Conservation (phyloP, 2,113 vertebrate genomes). For the Dasyornis broadbenti region DNA sequence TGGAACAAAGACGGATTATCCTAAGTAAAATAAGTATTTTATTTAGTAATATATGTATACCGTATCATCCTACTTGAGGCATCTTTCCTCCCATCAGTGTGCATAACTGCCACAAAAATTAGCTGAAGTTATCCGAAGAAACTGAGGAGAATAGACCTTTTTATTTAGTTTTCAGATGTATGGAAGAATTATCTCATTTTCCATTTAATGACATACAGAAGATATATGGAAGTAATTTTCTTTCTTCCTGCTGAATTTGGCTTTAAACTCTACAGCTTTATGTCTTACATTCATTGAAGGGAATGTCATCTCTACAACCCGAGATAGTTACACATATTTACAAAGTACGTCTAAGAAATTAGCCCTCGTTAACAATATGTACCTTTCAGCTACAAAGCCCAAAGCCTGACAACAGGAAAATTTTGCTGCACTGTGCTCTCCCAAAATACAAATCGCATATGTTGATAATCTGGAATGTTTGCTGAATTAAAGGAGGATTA, state of each 20-base stretch:
- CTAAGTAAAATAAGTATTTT: background rate
- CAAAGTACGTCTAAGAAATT: slow-evolving; percentile 28
- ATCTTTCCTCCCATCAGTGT: background rate
- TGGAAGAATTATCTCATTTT: slow-evolving; percentile 61
- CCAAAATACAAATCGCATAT: background rate
- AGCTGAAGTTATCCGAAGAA: slow-evolving; percentile 2
- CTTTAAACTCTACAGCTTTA: slow-evolving; percentile 35
- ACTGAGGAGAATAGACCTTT: slow-evolving; percentile 23
- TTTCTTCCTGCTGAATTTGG: slow-evolving; percentile 61
- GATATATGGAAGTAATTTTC: slow-evolving; percentile 63
- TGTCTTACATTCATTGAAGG: slow-evolving; percentile 3
- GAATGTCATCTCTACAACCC: slow-evolving; percentile 25
- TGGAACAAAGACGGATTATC: slow-evolving; percentile 7
- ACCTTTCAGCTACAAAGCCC: background rate
- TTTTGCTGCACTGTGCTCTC: background rate
- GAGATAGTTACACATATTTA: slow-evolving; percentile 21
- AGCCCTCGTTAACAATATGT: background rate
- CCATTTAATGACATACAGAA: slow-evolving; percentile 57
- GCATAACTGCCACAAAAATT: slow-evolving; percentile 44
- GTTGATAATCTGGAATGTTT: slow-evolving; percentile 41
- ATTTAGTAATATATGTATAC: slow-evolving; percentile 12
- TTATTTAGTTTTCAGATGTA: slow-evolving; percentile 48
- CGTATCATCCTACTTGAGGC: slow-evolving; percentile 35
- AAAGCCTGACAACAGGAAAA: background rate
- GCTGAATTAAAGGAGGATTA: slow-evolving; percentile 46